Conservation (phyloP, 2,888 invertebrate genomes). For the Lithosia quadra region DNA sequence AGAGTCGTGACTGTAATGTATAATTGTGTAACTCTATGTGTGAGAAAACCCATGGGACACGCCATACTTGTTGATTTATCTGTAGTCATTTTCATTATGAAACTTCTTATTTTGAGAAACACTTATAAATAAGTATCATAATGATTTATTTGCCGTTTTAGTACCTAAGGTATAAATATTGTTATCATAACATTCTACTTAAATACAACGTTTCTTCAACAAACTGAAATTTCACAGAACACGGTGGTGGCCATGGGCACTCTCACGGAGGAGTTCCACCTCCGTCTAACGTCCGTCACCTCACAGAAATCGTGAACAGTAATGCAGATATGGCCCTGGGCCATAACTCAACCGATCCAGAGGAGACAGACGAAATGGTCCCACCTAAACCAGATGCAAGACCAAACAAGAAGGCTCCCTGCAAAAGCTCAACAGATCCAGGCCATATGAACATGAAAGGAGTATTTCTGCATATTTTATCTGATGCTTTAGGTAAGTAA, state of each 20-base stretch:
- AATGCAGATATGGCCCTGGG: slow-evolving; percentile 83
- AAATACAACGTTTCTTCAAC: background rate
- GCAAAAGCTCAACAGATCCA: slow-evolving; percentile 79
- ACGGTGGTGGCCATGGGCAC: slow-evolving; percentile 90
- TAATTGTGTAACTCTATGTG: background rate
- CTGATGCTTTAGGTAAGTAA: slow-evolving; percentile 96
- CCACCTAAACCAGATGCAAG: slow-evolving; percentile 68
- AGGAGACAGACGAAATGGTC: slow-evolving; percentile 83
- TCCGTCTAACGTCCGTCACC: slow-evolving; percentile 79
- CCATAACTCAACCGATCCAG: slow-evolving; percentile 77
- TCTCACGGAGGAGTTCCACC: slow-evolving; percentile 88
- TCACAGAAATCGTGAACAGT: slow-evolving; percentile 82
- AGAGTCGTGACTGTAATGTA: background rate
- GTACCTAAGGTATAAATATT: background rate
- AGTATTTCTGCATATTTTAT: slow-evolving; percentile 99
- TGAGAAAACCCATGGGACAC: background rate
- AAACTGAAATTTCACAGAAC: slow-evolving; percentile 84
- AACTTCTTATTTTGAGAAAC: background rate
- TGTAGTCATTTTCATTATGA: background rate
- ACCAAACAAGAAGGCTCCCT: slow-evolving; percentile 75
- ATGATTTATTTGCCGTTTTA: background rate
- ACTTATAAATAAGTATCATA: background rate
- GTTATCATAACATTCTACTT: background rate
- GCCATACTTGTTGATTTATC: background rate
- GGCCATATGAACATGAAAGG: slow-evolving; percentile 99